Evolutionary conservation across 2,113 vertebrate genomes (phyloP).

Genomic region (Entomyzon cyanotis): DNA sequence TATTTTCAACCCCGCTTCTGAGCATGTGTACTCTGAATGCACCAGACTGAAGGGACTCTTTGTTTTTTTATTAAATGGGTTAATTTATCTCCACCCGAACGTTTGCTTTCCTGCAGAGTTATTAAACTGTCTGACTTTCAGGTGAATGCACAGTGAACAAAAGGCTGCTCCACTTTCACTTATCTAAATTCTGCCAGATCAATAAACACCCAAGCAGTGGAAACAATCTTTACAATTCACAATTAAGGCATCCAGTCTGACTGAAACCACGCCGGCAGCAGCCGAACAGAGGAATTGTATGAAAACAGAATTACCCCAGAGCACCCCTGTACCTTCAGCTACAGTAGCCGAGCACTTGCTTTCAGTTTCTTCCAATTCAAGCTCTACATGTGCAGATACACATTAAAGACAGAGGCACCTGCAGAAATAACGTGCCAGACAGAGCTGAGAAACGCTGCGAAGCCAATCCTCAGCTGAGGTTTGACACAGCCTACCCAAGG

Average conservation of each 20-base stretch:
- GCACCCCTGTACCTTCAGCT: not conserved
- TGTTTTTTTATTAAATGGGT: not conserved
- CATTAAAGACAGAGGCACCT: not conserved
- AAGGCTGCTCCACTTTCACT: not conserved
- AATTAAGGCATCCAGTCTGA: not conserved
- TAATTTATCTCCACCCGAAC: not conserved
- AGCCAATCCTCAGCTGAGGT: not conserved
- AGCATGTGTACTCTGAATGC: not conserved
- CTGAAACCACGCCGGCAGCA: not conserved
- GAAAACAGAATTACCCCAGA: not conserved
- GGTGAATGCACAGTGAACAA: not conserved
- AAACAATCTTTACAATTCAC: not conserved
- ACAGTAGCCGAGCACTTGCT: not conserved
- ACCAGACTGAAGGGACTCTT: not conserved
- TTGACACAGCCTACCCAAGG: not conserved
- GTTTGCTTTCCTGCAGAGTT: not conserved
- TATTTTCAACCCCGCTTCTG: not conserved
- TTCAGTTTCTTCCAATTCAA: constrained; percentile 26
- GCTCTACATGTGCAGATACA: not conserved
- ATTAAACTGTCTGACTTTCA: not conserved
- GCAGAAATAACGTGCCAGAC: not conserved
- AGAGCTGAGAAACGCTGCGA: accelerated
- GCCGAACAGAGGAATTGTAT: accelerated
- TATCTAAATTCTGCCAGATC: constrained; percentile 1
- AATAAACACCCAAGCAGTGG: not conserved